Evolutionary conservation across 2,113 vertebrate genomes (phyloP), one percentile per base, ranked within the genome.

Genomic region (Abramis brama): DNA sequence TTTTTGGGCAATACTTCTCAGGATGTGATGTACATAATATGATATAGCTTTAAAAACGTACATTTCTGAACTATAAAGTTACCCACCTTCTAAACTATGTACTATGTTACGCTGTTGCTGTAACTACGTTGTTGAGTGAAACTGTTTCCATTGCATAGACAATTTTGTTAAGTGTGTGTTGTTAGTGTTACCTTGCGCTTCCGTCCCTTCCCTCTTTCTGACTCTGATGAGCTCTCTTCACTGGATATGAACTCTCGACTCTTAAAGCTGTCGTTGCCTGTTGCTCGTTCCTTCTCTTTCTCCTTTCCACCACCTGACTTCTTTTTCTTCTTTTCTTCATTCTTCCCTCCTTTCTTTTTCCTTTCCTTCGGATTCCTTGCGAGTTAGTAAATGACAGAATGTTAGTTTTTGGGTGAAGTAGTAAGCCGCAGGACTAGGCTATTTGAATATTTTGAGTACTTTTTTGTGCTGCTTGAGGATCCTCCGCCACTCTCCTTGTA

Each of bases 171-270:
- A 27, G 10, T 23, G 15, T 45, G 2, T 85, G 79, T 77, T 85
- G 79, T 77, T 27, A 74, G 39, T 71, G 8, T 83, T 66, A 88
- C 89, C 82, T 89, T 89, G 86, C 78, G 86, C 57, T 88, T 92
- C 87, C 93, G 93, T 89, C 92, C 92, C 64, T 93, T 94, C 68
- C 88, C 94, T 87, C 93, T 94, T 90, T 95, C 96, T 78, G 96
- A 95, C 0, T 91, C 95, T 0, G 96, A 96, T 36, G 96, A 96
- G 88, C 96, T 97, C 88, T 96, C 96, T 0, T 97, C 96, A 0
- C 96, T 97, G 85, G 96, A 96, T 85, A 97, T 96, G 2, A 97
- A 97, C 43, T 97, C 96, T 82, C 94, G 96, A 92, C 96, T 97
- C 90, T 97, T 97, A 90, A 96, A 96, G 89, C 94, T 96, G 84